phyloP scores from a whole-genome alignment of 2,797 vertebrate species.

The Acomys russatus region DNA sequence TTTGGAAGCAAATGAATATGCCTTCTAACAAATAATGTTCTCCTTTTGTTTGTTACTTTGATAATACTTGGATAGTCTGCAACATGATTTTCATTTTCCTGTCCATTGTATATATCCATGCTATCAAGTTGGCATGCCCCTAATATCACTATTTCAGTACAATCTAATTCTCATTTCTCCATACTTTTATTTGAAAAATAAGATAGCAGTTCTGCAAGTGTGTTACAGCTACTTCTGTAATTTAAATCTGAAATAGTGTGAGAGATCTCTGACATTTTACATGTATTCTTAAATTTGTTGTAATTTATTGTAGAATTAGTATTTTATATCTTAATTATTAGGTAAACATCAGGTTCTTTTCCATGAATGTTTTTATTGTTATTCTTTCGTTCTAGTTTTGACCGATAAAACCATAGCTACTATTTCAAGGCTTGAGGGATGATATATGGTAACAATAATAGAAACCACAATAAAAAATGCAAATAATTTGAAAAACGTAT shows the following conservation, averaged over 20 bases:
- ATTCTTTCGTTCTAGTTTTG: neutral
- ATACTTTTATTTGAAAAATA: neutral
- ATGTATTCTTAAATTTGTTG: neutral
- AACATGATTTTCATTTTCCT: too few species aligned
- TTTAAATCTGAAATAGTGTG: neutral
- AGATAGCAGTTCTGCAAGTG: neutral
- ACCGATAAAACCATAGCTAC: neutral
- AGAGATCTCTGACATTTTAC: neutral
- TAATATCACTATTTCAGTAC: neutral
- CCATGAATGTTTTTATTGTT: neutral
- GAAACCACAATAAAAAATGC: neutral
- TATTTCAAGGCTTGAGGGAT: neutral
- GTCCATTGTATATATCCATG: too few species aligned
- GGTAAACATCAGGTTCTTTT: neutral
- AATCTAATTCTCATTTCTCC: neutral
- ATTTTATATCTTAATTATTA: constrained; percentile 9
- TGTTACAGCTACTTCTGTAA: neutral
- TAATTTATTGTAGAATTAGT: neutral
- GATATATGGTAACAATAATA: neutral
- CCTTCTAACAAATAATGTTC: neutral
- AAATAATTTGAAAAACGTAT: neutral
- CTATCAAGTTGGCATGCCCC: neutral
- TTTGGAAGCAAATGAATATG: neutral
- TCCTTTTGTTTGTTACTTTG: neutral
- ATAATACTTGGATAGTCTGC: neutral